Percentiles rank a stretch among this genome's conserved stretches.
These are phyloP conservation scores for Torymus auratus DNA, from an alignment of 2,888 invertebrate species.

Conservation along the genomic window DNA sequence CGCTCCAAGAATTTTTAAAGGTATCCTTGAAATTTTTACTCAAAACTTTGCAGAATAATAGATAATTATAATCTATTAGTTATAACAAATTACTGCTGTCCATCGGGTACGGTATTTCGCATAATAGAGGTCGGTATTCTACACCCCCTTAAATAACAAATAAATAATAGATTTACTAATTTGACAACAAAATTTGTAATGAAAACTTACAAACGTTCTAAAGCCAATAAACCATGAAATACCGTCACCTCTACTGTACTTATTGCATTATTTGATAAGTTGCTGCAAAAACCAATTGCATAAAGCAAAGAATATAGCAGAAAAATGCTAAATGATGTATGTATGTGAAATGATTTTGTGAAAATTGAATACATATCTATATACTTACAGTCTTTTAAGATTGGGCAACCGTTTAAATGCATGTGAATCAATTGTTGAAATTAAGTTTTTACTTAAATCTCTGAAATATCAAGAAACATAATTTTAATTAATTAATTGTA, in stretches of 20 bases:
- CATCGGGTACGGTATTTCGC: too few relatives aligned
- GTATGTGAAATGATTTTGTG: conserved; percentile 56
- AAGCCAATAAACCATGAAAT: conserved; percentile 74
- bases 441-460: conserved; percentile 88
- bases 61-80: too few relatives aligned
- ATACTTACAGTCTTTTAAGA: conserved; percentile 81
- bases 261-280: conserved; percentile 74
- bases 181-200: conserved; percentile 40
- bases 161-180: conserved; percentile 36
- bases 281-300: conserved; percentile 67
- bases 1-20: too few relatives aligned
- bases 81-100: too few relatives aligned
- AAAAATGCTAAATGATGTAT: conserved; percentile 57
- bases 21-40: too few relatives aligned
- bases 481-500: not conserved
- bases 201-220: conserved; percentile 74
- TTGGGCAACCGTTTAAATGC: conserved; percentile 86
- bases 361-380: conserved; percentile 38
- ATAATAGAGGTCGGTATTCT: too few relatives aligned
- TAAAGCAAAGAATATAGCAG: conserved; percentile 58
- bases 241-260: conserved; percentile 69
- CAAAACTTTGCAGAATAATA: too few relatives aligned
- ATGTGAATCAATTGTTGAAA: conserved; percentile 84
- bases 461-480: conserved; percentile 76
- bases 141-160: not conserved